Percentiles rank a stretch among this genome's conserved stretches.
Evolutionary conservation across 2,797 vertebrate genomes (phyloP).

Genomic region (Podargus strigoides): DNA sequence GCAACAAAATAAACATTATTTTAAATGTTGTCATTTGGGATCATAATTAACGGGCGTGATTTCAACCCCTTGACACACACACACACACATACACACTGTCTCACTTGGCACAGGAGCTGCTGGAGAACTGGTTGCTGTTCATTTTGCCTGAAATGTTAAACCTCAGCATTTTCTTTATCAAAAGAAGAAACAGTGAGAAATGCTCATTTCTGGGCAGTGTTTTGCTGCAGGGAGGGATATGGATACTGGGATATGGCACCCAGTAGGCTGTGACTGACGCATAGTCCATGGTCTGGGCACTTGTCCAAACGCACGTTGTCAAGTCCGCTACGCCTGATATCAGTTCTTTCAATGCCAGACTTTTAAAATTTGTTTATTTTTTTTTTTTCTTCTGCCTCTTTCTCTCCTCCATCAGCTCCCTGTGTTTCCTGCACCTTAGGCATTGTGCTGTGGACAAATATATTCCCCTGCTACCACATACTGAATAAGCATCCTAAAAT

Average conservation of each 20-base stretch:
- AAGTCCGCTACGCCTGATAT: neutral
- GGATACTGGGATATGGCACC: constrained; percentile 50
- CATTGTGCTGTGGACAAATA: neutral
- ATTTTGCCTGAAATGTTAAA: neutral
- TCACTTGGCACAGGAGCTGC: neutral
- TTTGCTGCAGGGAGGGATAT: constrained; percentile 21
- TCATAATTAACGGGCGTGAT: neutral
- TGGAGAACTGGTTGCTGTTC: neutral
- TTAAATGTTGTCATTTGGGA: neutral
- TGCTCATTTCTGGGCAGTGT: constrained; percentile 46
- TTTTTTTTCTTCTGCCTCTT: neutral
- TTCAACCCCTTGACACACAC: neutral
- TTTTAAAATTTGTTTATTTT: neutral
- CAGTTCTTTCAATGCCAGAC: neutral
- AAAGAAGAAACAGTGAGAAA: constrained; percentile 43
- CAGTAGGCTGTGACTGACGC: constrained; percentile 34
- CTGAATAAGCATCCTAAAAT: neutral
- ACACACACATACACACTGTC: fast-evolving
- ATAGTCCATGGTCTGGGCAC: neutral
- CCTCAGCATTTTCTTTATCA: neutral
- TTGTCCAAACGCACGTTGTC: constrained; percentile 58
- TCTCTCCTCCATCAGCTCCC: constrained; percentile 16
- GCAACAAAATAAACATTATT: neutral
- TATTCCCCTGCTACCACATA: neutral
- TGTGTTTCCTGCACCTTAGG: constrained; percentile 11